Evolutionary conservation across 2,113 vertebrate species (phyloP), one percentile per base, ranked within the genome.

Genomic region (Planiliza haematocheilus): DNA sequence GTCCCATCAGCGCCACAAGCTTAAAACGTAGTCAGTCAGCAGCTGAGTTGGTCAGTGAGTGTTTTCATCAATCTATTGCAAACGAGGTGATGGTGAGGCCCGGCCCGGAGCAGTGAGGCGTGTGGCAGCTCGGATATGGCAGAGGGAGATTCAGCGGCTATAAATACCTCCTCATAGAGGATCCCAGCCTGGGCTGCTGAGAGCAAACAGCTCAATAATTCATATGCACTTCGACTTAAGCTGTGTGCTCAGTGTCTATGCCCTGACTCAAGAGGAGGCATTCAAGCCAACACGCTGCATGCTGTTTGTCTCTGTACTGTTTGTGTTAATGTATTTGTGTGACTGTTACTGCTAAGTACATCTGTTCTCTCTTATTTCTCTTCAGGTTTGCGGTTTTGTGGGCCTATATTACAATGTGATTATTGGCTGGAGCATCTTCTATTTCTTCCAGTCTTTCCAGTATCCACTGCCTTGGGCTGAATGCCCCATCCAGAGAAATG

Each of bases 321-420:
- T 24, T 30, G n/a, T 49, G 55, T 36, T 39, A 52, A 49, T 71
- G 2, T 37, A 4, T 48, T 30, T 64, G 13, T 69, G 57, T 69
- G 10, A 42, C 42, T 56, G 5, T 74, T 20, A 50, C 56, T 48
- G 14, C 1, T 38, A 49, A 41, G 0, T 42, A 5, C 10, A 53
- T 16, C 30, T 55, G 18, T 72, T 52, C 17, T 10, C 16, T 72
- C 24, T 70, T 8, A 1, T 83, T 13, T 66, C 17, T 57, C 43
- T 20, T 41, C 79, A 99, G 98, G 97, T 99, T 18, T 99, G 96
- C 48, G 96, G 97, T 52, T 99, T 99, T 21, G 97, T 99, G 0
- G 97, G 97, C 12, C 95, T 99, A 61, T 99, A 99, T 69, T 99
- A 99, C 81, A 99, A 99, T 0, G 98, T 99, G 78, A 99, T 99